Base-by-base conservation (phyloP, 2,888 invertebrate species). In the Drosophila affinis region DNA sequence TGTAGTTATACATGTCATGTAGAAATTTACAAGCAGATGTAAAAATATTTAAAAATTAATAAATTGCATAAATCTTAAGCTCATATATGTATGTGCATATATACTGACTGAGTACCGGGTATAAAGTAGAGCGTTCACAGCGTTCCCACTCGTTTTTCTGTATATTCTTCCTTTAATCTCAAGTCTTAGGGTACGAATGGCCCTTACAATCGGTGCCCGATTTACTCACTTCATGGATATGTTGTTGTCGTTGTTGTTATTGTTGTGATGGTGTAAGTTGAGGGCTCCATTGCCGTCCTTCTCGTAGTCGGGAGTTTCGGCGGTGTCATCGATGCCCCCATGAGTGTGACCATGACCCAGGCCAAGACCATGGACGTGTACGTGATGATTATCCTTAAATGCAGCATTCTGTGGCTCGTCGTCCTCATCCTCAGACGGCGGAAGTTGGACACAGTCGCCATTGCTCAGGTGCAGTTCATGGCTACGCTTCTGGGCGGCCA, bases 151-250 rank as follows among this genome's bases (percentile, higher is more conserved):
- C 18, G 18, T 18, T 9, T 9, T 9, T 3, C 9, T 29, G 9
- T 2, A 7, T 29, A 9, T 9, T 29, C 9, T 9, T 29, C 29
- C 0, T 9, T 27, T 27, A 27, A 27, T 27, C 9, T 1, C 2
- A 27, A 9, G 29, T 29, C 29, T 10, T 12, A 32, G 10, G 9
- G 32, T 9, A 7, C 27, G 27, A 9, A 9, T 32, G 9, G 9
- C 32, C 32, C 10, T 9, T 9, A 32, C 9, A 32, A 32, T 14
- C 29, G 12, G 12, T 14, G 34, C 5, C 12, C 12, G 12, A 34
- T 12, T 4, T 46, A 78, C 91, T 87, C 70, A 91, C 91, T 91
- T 91, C 89, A 91, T 90, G 60, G 90, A 83, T 55, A 91, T 82
- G 70, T 90, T 90, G 56, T 89, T 88, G 32, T 91, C 90, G 24